Evolutionary conservation across 2,888 invertebrate species (phyloP), one percentile per base, ranked within the genome.

Genomic region (Trichopoda pennipes): DNA sequence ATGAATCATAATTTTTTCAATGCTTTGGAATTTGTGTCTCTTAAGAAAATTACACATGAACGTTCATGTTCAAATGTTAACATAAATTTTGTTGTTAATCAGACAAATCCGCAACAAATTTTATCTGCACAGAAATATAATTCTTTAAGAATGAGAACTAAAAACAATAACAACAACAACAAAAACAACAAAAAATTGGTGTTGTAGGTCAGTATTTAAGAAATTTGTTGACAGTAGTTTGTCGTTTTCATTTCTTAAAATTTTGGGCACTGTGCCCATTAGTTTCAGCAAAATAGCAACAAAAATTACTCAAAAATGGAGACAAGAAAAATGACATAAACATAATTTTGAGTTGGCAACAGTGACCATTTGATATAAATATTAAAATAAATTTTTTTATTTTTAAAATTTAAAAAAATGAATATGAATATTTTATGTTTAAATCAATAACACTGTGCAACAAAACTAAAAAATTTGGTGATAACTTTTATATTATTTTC

Each of bases 171-270:
- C 1, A 4, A 28, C 3, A 3, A 28, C 4, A 28, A 28, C 2
- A 2, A 38, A 1, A 12, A 38, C 10, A 38, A 38, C 6, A 56
- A 70, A 61, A 55, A 70, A 38, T 28, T 44, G 19, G 60, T 81
- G 81, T 64, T 73, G 81, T 81, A 81, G 81, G 81, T 81, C 81
- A 81, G 81, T 73, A 69, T 81, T 81, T 66, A 19, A 0, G 9
- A 60, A 68, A 56, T 73, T 66, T 79, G 66, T 47, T 69, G 38
- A 74, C 55, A 60, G 55, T n/a, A 42, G 53, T 53, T 61, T 79
- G 60, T 47, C 47, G 38, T 23, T 19, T 47, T 49, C 7, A 21
- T n/a, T 35, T 60, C 9, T 55, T 32, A 28, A 17, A 60, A 60
- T 56, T n/a, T 69, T 81, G 73, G 81, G 77, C 81, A 81, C 42